Evolutionary conservation across 2,797 vertebrate genomes (phyloP).

Genomic region (Leptoclinus maculatus): DNA sequence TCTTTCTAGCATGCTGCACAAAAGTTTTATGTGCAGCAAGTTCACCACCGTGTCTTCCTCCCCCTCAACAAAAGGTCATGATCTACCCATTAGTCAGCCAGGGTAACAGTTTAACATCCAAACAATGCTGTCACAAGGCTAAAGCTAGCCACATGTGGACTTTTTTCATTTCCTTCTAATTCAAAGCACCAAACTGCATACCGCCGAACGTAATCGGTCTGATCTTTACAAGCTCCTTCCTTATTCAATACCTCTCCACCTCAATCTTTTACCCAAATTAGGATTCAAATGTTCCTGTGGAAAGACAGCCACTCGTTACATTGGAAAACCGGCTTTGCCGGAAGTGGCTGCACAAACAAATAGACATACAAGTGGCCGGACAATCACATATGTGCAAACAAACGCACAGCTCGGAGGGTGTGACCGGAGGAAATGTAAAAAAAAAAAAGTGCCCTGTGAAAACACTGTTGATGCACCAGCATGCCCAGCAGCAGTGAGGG

Average conservation of each 20-base stretch:
- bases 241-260: background rate
- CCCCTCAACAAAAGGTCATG: slow-evolving; percentile 17
- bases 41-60: background rate
- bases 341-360: slow-evolving; percentile 49
- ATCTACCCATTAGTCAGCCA: slow-evolving; percentile 9
- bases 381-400: background rate
- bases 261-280: slow-evolving; percentile 70
- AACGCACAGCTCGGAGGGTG: background rate
- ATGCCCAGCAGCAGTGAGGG: background rate
- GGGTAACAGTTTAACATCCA: background rate
- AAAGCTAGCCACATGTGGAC: background rate
- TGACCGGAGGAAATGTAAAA: slow-evolving; percentile 32
- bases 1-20: background rate
- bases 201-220: slow-evolving; percentile 10
- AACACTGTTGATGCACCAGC: background rate
- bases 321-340: slow-evolving; percentile 12
- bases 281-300: slow-evolving; percentile 69
- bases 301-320: slow-evolving; percentile 9
- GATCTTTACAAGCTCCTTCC: slow-evolving; percentile 11
- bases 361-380: background rate
- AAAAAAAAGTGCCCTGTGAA: slow-evolving; percentile 4
- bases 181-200: slow-evolving; percentile 23
- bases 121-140: background rate
- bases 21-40: background rate
- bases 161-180: slow-evolving; percentile 13